phyloP scores from a whole-genome alignment of 2,797 vertebrate genomes.

The Taenioides sp. region DNA sequence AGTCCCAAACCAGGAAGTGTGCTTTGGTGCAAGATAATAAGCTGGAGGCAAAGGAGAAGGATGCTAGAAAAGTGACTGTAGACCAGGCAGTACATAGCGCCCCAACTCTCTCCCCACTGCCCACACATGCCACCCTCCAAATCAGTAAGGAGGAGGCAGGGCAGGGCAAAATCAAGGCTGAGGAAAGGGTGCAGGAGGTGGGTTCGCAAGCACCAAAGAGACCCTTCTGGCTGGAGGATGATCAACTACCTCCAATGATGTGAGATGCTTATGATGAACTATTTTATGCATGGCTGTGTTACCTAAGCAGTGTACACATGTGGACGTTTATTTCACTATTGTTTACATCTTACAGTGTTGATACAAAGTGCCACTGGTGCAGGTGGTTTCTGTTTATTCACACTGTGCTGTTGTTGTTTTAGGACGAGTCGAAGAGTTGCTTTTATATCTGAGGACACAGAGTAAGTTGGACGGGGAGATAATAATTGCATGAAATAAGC shows the following conservation, averaged over 20 bases:
- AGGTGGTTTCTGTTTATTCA: slow-evolving; percentile 42
- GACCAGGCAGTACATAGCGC: slow-evolving; percentile 29
- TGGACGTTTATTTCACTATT: background rate
- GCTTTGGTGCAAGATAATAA: slow-evolving; percentile 46
- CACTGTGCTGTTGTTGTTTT: slow-evolving; percentile 86
- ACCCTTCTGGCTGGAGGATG: slow-evolving; percentile 72
- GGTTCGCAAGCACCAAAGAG: slow-evolving; percentile 48
- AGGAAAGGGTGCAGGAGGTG: slow-evolving; percentile 27
- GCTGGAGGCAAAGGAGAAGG: slow-evolving; percentile 41
- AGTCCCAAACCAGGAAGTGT: slow-evolving; percentile 37
- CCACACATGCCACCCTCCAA: slow-evolving; percentile 33
- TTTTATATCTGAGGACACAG: slow-evolving; percentile 93
- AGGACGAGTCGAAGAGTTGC: slow-evolving; percentile 91
- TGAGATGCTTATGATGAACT: slow-evolving; percentile 65
- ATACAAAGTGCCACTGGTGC: slow-evolving; percentile 3
- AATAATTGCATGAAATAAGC: slow-evolving; percentile 49
- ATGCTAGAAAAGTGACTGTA: slow-evolving; percentile 46
- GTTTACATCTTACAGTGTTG: slow-evolving; percentile 13
- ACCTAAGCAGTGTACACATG: background rate
- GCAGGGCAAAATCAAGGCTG: slow-evolving; percentile 23
- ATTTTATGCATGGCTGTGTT: slow-evolving; percentile 28
- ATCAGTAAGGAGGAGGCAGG: slow-evolving; percentile 17
- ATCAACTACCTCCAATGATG: slow-evolving; percentile 78
- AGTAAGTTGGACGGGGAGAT: slow-evolving; percentile 85
- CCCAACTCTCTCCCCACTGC: slow-evolving; percentile 30